A percentile compares a stretch with the other conserved stretches of the same genome.
Evolutionary conservation across 1,140 invertebrate genomes (phyloP).

Genomic region (Drosophila parvula): DNA sequence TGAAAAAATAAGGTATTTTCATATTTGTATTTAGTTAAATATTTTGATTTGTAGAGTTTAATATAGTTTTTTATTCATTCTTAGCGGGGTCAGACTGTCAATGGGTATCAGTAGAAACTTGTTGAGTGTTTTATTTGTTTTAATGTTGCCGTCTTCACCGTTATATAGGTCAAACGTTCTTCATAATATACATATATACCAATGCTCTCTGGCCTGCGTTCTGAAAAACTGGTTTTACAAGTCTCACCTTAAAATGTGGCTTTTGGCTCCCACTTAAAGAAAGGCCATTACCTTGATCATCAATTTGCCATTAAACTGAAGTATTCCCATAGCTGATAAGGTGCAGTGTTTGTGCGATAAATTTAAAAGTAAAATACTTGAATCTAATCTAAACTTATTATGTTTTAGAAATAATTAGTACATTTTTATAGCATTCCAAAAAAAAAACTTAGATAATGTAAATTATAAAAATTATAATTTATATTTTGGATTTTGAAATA

Average conservation of each 20-base stretch:
- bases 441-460: too few relatives aligned
- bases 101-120: conserved; percentile 20
- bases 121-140: conserved; percentile 33
- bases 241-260: not conserved
- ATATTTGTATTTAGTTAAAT: too few relatives aligned
- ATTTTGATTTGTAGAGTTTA: too few relatives aligned
- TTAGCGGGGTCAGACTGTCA: conserved; percentile 5
- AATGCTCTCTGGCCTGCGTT: not conserved
- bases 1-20: too few relatives aligned
- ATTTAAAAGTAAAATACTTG: not conserved
- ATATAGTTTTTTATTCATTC: too few relatives aligned
- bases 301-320: conserved; percentile 25
- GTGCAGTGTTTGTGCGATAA: not conserved
- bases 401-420: too few relatives aligned
- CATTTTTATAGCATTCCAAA: too few relatives aligned
- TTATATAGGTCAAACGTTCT: conserved; percentile 22
- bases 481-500: not conserved
- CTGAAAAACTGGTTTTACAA: conserved; percentile 16
- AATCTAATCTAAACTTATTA: not conserved
- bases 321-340: conserved; percentile 32
- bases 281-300: conserved; percentile 23
- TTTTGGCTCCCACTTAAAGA: conserved; percentile 9
- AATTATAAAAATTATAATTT: too few relatives aligned
- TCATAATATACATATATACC: not conserved
- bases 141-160: conserved; percentile 8